Evolutionary conservation across 2,888 invertebrate genomes (phyloP).

Genomic region (Athalia cordata): DNA sequence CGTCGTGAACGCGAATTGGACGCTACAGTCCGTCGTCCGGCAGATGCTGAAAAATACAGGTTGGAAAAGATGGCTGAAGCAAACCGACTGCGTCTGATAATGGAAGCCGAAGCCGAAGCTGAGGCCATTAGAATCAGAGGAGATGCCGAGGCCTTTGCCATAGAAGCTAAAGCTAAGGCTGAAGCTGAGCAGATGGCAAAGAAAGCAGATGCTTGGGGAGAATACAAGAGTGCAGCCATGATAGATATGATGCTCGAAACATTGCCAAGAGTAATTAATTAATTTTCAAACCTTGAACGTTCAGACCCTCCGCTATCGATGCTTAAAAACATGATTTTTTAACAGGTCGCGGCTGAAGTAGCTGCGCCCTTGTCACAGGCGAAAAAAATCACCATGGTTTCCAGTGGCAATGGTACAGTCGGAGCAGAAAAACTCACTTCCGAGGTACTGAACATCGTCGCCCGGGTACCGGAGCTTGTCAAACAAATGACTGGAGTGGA

Average conservation of each 20-base stretch:
- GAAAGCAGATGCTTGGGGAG: constrained; percentile 97
- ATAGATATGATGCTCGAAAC: constrained; percentile 97
- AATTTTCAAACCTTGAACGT: not conserved
- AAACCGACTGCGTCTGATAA: constrained; percentile 88
- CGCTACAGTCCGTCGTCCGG: constrained; percentile 93
- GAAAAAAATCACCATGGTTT: constrained; percentile 97
- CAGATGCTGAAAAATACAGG: constrained; percentile 93
- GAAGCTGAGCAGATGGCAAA: constrained; percentile 98
- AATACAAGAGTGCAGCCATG: constrained; percentile 96
- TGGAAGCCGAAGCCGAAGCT: constrained; percentile 97
- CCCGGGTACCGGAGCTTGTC: constrained; percentile 93
- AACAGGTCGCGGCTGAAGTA: constrained; percentile 95
- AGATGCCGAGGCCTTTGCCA: constrained; percentile 94
- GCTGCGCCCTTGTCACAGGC: constrained; percentile 96
- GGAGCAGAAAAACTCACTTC: constrained; percentile 96
- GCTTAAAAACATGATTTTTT: constrained; percentile 26
- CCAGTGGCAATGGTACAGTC: constrained; percentile 91
- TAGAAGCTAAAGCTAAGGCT: constrained; percentile 95
- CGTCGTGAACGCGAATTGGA: constrained; percentile 94
- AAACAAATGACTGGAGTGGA: constrained; percentile 95
- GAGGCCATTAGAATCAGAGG: constrained; percentile 91
- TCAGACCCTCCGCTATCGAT: not conserved
- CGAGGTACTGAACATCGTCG: constrained; percentile 95
- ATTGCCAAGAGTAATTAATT: constrained; percentile 87
- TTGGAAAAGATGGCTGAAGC: constrained; percentile 97